Base-by-base conservation (phyloP, 2,113 vertebrate genomes). In the Illadopsis cleaveri region DNA sequence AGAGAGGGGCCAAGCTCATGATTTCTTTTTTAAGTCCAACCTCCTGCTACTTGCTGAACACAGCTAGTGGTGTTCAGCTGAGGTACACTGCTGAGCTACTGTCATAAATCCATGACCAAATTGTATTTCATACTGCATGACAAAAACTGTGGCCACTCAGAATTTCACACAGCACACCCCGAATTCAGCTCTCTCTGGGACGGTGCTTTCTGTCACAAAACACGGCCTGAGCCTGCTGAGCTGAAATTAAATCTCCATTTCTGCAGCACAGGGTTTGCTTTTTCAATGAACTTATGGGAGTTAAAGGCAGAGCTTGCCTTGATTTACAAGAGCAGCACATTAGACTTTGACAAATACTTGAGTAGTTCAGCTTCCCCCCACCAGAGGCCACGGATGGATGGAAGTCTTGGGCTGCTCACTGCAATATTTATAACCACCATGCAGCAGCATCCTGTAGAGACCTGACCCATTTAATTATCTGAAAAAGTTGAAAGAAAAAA, bases 401-500 rank as follows among this genome's bases (percentile, higher is more conserved):
- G 50, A 91, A 81, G 64, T 82, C 82, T 27, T 50, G 71, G 44
- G 62, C 64, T 75, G 85, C 84, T 61, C 66, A 4, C 78, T 77
- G 85, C 78, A 94, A 19, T 93, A 95, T 94, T 95, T 90, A 94
- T 70, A 95, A 69, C 33, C 28, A 33, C 27, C 25, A 42, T 9
- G 33, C 70, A 95, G 85, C 50, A 80, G 80, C 68, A 82, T 70
- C 89, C 85, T 85, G 45, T 50, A 81, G 91, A 79, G 91, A 94
- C 70, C 71, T 94, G 91, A 92, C 89, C 90, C 65, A 94, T 71
- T 93, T 96, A 78, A 91, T 94, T 82, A 84, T 44, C 42, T 64
- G 57, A 80, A 92, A 73, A 94, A 89, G 51, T 61, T 79, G 23
- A 45, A 92, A 57, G 19, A 6, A 38, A 38, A 12, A 12, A 45